Evolutionary conservation across 2,888 invertebrate genomes (phyloP), one percentile per base, ranked within the genome.

Genomic region (Diplolepis rosae): DNA sequence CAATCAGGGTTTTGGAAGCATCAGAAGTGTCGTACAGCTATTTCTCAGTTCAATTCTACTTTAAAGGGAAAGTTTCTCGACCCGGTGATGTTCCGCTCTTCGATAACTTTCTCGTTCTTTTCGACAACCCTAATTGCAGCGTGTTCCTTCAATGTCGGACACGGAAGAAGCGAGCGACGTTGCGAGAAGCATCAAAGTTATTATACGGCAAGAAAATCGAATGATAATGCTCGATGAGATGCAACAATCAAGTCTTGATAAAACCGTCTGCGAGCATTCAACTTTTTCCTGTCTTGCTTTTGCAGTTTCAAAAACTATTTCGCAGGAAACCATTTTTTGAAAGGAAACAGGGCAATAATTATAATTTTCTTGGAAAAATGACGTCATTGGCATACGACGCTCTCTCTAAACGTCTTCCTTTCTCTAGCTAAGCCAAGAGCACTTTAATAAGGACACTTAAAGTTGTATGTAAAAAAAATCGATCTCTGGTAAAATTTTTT

Each of bases 191-290:
- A 50, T 24, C 22, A 2, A 50, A 50, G 24, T 50, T 24, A 50
- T 50, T 50, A 50, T 50, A 50, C 24, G 13, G 5, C 11, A 24
- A 22, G 13, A 50, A 24, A 9, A 13, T 24, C 22, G 50, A 15
- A 24, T 11, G 22, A 13, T 50, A 50, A 50, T 50, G 22, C 50
- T 22, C 24, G 50, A 50, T 50, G 50, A 50, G 50, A 50, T 24
- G 22, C 22, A 27, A 11, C 22, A 24, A 27, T 50, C 27, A 24
- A 50, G 27, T 68, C 68, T 45, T 68, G 61, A 72, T 69, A 73
- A 71, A 73, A 73, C 71, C 73, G 71, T 24, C 68, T 32, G 48
- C 42, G 42, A 66, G 68, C 35, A 66, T 71, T 69, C 51, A 18
- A 65, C 56, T 67, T 69, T 50, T 61, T n/a, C 42, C 42, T n/a